Base-by-base conservation (phyloP, 2,797 vertebrate species). In the Crocidura indochinensis region DNA sequence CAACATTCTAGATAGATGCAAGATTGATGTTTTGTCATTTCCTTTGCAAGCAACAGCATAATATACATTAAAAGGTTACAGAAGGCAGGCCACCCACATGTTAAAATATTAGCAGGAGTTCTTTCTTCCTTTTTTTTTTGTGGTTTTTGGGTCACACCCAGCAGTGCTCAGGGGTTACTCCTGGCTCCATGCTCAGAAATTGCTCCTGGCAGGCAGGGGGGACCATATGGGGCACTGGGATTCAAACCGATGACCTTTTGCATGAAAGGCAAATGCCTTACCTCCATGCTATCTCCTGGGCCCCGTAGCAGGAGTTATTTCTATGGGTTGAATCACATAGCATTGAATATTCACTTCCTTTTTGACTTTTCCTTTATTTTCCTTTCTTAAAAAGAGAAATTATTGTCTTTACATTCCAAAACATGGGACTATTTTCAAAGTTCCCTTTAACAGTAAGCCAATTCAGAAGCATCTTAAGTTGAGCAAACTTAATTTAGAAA, bases 241-340 rank as follows among this genome's bases (percentile, higher is more conserved):
- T n/a, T n/a, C n/a, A n/a, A n/a, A n/a, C n/a, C n/a, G n/a, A n/a
- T n/a, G n/a, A n/a, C n/a, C n/a, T n/a, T n/a, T n/a, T n/a, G n/a
- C n/a, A n/a, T n/a, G n/a, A n/a, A n/a, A n/a, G n/a, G n/a, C n/a
- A n/a, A n/a, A n/a, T n/a, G n/a, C n/a, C n/a, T n/a, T n/a, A n/a
- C n/a, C n/a, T n/a, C n/a, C n/a, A n/a, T n/a, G n/a, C n/a, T n/a
- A n/a, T n/a, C n/a, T n/a, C n/a, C n/a, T n/a, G n/a, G n/a, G n/a
- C n/a, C n/a, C n/a, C n/a, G n/a, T 72, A 75, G 67, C 72, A 65
- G 44, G 88, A 62, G 51, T 89, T 78, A 60, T 82, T 89, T 92
- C 64, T 71, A 44, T 60, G 51, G 64, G 62, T 73, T 82, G 67
- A 60, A 31, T 67, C 77, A 53, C 2, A 53, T 11, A 1, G 62